Evolutionary conservation across 2,113 vertebrate species (phyloP).

Genomic region (Zosterops lateralis): DNA sequence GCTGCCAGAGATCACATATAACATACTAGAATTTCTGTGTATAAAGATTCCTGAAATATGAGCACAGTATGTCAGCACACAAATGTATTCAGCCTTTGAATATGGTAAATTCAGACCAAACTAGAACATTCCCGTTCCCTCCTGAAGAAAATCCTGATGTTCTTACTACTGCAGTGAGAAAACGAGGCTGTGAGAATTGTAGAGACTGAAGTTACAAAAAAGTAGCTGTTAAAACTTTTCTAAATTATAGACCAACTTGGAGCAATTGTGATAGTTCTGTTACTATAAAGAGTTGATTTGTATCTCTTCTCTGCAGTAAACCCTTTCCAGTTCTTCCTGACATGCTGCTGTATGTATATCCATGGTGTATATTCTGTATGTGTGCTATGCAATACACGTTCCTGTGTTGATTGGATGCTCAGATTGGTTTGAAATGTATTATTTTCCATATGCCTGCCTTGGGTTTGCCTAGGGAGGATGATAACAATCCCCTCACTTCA

Average conservation of each 20-base stretch:
- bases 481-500: background rate
- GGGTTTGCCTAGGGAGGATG: background rate
- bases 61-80: background rate
- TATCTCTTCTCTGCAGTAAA: background rate
- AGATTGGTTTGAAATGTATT: background rate
- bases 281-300: background rate
- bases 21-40: background rate
- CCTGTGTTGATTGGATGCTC: background rate
- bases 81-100: background rate
- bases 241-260: background rate
- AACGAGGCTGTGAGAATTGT: fast-evolving
- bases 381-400: fast-evolving
- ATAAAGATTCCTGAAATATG: background rate
- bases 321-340: background rate
- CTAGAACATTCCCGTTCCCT: background rate
- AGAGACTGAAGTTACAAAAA: background rate
- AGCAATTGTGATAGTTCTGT: background rate
- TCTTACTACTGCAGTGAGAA: background rate
- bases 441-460: background rate
- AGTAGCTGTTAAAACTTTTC: background rate
- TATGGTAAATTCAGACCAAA: background rate
- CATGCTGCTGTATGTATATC: fast-evolving
- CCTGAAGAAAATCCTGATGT: background rate
- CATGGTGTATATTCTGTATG: background rate
- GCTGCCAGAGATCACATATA: background rate